These are phyloP conservation scores for Lerema accius DNA, from an alignment of 1,140 invertebrate species.

Conservation along the genomic window DNA sequence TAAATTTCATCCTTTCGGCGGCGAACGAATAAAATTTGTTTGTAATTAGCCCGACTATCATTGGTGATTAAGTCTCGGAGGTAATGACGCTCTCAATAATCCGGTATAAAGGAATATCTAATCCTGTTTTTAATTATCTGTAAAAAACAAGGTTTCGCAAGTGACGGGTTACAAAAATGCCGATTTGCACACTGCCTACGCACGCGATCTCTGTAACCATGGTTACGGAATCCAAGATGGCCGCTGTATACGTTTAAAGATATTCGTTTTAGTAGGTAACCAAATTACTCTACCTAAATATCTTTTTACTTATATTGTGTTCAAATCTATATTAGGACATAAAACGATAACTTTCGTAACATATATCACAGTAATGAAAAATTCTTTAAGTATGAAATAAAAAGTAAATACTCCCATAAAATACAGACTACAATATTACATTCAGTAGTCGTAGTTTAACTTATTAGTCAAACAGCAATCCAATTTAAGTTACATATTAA, in stretches of 20 bases:
- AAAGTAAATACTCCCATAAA: too few relatives aligned
- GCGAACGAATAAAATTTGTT: slow-evolving; percentile 35
- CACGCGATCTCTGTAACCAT: slow-evolving; percentile 58
- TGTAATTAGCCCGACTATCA: slow-evolving; percentile 35
- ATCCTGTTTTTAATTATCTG: slow-evolving; percentile 34
- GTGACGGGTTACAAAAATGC: slow-evolving; percentile 36
- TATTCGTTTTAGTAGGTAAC: slow-evolving; percentile 38
- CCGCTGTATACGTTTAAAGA: slow-evolving; percentile 55
- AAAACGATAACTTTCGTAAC: too few relatives aligned
- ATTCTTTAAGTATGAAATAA: too few relatives aligned
- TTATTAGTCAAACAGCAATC: too few relatives aligned
- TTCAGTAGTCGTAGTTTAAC: too few relatives aligned
- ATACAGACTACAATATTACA: too few relatives aligned
- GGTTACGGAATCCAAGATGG: slow-evolving; percentile 62
- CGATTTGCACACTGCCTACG: slow-evolving; percentile 41
- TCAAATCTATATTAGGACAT: too few relatives aligned
- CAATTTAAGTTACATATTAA: too few relatives aligned
- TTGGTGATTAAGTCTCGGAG: slow-evolving; percentile 29
- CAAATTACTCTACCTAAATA: too few relatives aligned
- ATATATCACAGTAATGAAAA: too few relatives aligned
- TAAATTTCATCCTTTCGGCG: slow-evolving; percentile 35
- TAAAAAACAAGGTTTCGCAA: slow-evolving; percentile 26
- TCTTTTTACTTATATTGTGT: too few relatives aligned
- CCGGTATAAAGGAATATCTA: slow-evolving; percentile 31
- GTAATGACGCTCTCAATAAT: slow-evolving; percentile 26